Percentiles rank a stretch among this genome's conserved stretches.
Conservation (phyloP, 2,113 vertebrate species). For the Nibea coibor region DNA sequence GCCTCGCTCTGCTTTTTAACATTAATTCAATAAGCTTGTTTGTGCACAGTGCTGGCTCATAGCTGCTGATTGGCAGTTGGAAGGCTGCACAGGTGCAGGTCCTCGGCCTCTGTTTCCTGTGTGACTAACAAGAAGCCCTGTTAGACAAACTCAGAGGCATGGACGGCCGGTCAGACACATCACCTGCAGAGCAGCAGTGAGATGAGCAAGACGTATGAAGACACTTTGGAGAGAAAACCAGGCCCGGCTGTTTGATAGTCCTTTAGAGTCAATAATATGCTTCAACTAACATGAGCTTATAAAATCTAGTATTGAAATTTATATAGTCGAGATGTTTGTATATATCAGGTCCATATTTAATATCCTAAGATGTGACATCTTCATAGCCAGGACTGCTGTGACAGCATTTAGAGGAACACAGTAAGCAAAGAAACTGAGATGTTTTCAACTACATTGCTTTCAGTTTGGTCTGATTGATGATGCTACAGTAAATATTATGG, state of each 20-base stretch:
- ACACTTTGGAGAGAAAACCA: neutral
- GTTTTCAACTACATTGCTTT: no score
- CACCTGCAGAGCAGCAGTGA: conserved; percentile 1
- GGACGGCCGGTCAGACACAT: conserved; percentile 1
- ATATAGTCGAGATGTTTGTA: neutral
- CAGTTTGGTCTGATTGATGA: no score
- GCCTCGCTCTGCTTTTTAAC: conserved; percentile 67
- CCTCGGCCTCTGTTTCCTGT: conserved; percentile 28
- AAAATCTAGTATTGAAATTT: neutral
- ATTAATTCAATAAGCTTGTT: conserved; percentile 80
- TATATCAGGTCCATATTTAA: neutral
- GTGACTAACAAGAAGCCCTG: conserved; percentile 15
- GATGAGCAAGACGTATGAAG: neutral
- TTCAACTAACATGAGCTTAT: neutral
- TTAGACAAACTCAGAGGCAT: conserved; percentile 19
- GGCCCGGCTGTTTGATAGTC: neutral
- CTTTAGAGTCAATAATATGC: neutral
- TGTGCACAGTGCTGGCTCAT: conserved; percentile 49
- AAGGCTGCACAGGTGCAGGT: conserved; percentile 66
- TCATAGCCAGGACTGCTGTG: neutral
- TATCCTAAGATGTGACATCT: neutral
- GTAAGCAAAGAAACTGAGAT: neutral
- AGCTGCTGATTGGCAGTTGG: conserved; percentile 57
- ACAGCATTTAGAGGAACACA: neutral
- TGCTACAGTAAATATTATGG: no score